phyloP scores from a whole-genome alignment of 1,140 invertebrate genomes.

The Meloidogyne exigua region DNA sequence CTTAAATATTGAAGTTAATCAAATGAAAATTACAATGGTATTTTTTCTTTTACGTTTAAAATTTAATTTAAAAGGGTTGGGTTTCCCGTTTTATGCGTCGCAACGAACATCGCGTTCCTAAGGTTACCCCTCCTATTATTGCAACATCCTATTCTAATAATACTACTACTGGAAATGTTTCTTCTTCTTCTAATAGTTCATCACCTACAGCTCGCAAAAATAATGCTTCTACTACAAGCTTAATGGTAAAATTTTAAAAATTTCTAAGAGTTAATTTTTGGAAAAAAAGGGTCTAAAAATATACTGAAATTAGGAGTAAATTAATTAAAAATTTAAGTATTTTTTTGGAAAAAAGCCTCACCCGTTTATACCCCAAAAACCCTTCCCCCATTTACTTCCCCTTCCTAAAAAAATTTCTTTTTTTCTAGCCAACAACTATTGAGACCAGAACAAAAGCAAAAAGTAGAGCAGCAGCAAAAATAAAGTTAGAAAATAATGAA shows the following conservation, averaged over 20 bases:
- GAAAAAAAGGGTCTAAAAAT: no score
- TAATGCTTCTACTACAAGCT: background rate
- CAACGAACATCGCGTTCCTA: conserved; percentile 38
- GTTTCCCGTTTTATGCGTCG: conserved; percentile 47
- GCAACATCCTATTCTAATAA: conserved; percentile 21
- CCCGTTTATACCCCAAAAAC: no score
- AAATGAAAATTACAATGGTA: conserved; percentile 55
- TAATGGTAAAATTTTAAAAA: background rate
- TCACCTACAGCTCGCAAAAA: background rate
- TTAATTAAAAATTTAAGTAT: no score
- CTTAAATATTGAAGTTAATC: conserved; percentile 15
- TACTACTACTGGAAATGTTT: conserved; percentile 25
- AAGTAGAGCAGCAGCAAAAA: background rate
- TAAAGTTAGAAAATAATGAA: background rate
- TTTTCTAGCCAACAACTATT: background rate
- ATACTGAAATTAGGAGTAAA: no score
- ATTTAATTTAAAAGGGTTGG: conserved; percentile 35
- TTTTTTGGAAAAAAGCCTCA: no score
- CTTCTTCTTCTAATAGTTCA: background rate
- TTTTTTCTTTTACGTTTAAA: background rate
- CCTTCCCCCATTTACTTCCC: background rate
- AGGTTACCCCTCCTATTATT: conserved; percentile 47
- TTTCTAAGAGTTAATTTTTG: no score
- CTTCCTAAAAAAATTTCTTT: background rate
- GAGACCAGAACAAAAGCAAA: conserved; percentile 11